These are phyloP conservation scores for Orthonevra nobilis DNA, from an alignment of 2,888 invertebrate genomes.

Conservation along the genomic window DNA sequence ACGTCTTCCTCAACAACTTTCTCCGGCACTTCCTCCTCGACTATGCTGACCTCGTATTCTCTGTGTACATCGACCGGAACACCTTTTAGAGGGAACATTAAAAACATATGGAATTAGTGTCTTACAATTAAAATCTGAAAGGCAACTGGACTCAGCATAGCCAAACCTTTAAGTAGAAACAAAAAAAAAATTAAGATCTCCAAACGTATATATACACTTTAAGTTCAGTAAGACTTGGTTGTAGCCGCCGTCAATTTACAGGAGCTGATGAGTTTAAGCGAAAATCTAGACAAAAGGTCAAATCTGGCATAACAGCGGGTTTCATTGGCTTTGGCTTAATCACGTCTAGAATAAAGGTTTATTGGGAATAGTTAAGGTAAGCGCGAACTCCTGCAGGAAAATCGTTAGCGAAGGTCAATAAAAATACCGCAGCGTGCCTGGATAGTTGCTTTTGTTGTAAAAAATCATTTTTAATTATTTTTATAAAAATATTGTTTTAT, in stretches of 20 bases:
- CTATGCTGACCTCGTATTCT: constrained; percentile 80
- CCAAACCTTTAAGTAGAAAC: constrained; percentile 46
- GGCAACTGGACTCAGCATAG: constrained; percentile 31
- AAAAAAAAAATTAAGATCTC: constrained; percentile 11
- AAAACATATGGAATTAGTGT: constrained; percentile 24
- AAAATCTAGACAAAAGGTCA: background rate
- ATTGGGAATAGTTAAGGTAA: constrained; percentile 1
- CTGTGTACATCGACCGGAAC: constrained; percentile 75
- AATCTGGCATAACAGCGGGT: constrained; percentile 15
- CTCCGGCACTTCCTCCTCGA: constrained; percentile 78
- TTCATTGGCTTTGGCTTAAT: background rate
- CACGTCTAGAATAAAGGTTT: constrained; percentile 9
- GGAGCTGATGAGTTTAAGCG: constrained; percentile 38
- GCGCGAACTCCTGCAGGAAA: constrained; percentile 1
- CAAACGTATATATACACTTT: constrained; percentile 2
- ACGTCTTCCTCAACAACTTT: constrained; percentile 76
- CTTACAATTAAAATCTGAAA: background rate
- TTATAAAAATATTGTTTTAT: no score
- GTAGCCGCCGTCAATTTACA: constrained; percentile 37
- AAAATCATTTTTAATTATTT: no score
- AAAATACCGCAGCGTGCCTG: no score
- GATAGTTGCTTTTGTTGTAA: no score
- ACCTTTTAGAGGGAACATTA: constrained; percentile 72
- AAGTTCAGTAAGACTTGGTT: background rate
- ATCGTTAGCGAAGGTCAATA: no score